Evolutionary conservation across 2,888 invertebrate species (phyloP), one percentile per base, ranked within the genome.

Genomic region (Cantharis flavilabris): DNA sequence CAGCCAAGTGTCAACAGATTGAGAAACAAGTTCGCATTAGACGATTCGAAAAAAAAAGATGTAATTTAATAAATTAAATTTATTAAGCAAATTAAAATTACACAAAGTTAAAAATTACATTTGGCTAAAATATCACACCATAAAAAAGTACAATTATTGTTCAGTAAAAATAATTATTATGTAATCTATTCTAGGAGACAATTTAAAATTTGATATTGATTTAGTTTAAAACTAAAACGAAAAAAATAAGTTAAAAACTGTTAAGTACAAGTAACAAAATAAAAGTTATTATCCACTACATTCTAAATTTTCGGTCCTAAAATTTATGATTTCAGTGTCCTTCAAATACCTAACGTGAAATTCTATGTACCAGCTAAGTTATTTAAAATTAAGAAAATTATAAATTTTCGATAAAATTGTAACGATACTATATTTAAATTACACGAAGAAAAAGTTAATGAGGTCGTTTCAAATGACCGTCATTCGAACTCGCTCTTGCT

Each of bases 381-480:
- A 49, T n/a, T 49, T 49, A 49, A 49, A 49, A 49, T 7, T 49
- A 49, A 49, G n/a, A 7, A 49, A 49, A 49, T 49, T n/a, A 49
- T 49, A 49, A 49, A n/a, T 49, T n/a, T n/a, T 49, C 49, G 49
- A 49, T 49, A 49, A 49, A 49, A 49, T 49, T 7, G 49, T 13
- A 49, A 49, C 49, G 49, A 49, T n/a, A 49, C 49, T 49, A 49
- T n/a, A 49, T 49, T 49, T 49, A n/a, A 49, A 7, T n/a, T 49
- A n/a, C n/a, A 49, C 49, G 49, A n/a, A 67, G 26, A 23, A 67
- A 20, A 69, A 65, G 11, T 80, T 84, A 86, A 80, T 86, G 86
- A 1, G 85, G 86, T 72, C 86, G 79, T 79, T 85, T 86, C 73
- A 84, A 83, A 26, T 83, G 80, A 18, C 82, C 83, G 49, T 86